Conservation (phyloP, 2,113 vertebrate species). For the Emydocephalus ijimae region DNA sequence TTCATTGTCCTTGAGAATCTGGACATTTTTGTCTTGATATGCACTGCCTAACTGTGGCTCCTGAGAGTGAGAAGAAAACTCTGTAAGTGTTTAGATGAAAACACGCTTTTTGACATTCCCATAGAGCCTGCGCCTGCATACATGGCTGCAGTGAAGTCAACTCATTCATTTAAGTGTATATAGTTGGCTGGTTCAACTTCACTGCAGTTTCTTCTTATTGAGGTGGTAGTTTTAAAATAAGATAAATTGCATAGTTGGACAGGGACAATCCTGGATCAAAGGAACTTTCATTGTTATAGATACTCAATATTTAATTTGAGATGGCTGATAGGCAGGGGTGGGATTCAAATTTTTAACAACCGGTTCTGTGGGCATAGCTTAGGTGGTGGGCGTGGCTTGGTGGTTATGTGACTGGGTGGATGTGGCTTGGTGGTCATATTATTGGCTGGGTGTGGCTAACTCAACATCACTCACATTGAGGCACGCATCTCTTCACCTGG, state of each 20-base stretch:
- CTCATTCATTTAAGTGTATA: background rate
- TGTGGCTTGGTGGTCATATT: too few relatives aligned
- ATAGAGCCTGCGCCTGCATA: background rate
- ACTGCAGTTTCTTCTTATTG: background rate
- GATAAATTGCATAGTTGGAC: background rate
- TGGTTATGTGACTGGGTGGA: too few relatives aligned
- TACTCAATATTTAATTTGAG: background rate
- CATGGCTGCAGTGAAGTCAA: background rate
- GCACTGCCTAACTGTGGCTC: background rate
- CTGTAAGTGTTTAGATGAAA: background rate
- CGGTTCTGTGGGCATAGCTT: too few relatives aligned
- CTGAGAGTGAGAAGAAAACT: background rate
- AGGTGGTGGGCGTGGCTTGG: too few relatives aligned
- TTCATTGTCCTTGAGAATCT: background rate
- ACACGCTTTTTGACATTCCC: background rate
- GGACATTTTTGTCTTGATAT: background rate
- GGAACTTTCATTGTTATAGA: background rate
- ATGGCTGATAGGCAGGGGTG: background rate
- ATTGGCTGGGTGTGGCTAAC: too few relatives aligned
- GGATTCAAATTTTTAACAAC: too few relatives aligned
- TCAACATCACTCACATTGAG: too few relatives aligned
- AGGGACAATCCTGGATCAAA: background rate
- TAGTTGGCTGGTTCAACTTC: background rate
- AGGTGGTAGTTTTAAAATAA: background rate
- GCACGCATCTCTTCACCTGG: too few relatives aligned